Conservation (phyloP, 2,888 invertebrate genomes). For the Drosophila mulleri region DNA sequence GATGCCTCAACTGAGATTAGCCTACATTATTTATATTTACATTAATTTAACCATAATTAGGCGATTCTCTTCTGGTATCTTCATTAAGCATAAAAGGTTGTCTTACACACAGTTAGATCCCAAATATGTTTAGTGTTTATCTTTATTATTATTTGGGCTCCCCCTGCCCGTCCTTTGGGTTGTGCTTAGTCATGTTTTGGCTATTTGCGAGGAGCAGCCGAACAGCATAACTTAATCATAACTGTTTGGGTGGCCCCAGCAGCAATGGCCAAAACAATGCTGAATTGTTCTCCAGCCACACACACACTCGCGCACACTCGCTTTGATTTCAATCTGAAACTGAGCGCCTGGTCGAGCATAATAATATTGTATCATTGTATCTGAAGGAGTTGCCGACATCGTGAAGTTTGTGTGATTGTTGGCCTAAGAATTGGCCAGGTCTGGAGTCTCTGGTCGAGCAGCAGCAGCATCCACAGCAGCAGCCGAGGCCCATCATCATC, state of each 20-base stretch:
- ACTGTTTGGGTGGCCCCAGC: conserved; percentile 82
- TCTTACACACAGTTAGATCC: not conserved
- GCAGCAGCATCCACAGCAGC: conserved; percentile 22
- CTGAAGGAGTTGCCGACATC: conserved; percentile 72
- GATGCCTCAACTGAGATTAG: not conserved
- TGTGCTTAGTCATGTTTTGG: conserved; percentile 73
- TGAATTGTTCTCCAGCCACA: conserved; percentile 68
- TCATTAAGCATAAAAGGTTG: not conserved
- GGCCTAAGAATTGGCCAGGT: conserved; percentile 37
- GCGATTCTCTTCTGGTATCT: not conserved
- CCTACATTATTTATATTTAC: not conserved
- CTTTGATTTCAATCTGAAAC: conserved; percentile 78
- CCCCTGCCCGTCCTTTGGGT: not conserved
- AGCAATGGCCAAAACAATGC: conserved; percentile 73
- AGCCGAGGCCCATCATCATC: conserved; percentile 71
- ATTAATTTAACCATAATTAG: not conserved
- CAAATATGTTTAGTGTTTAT: not conserved
- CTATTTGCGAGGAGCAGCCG: conserved; percentile 55
- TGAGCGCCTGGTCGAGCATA: conserved; percentile 70
- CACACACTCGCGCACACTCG: conserved; percentile 35
- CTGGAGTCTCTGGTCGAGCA: conserved; percentile 1
- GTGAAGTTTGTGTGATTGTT: conserved; percentile 53
- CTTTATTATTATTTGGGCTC: not conserved
- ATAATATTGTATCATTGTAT: conserved; percentile 80
- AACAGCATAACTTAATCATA: conserved; percentile 81